Percentiles rank a stretch among this genome's conserved stretches.
Conservation (phyloP, 2,888 invertebrate genomes). For the Folsomia manolachei region DNA sequence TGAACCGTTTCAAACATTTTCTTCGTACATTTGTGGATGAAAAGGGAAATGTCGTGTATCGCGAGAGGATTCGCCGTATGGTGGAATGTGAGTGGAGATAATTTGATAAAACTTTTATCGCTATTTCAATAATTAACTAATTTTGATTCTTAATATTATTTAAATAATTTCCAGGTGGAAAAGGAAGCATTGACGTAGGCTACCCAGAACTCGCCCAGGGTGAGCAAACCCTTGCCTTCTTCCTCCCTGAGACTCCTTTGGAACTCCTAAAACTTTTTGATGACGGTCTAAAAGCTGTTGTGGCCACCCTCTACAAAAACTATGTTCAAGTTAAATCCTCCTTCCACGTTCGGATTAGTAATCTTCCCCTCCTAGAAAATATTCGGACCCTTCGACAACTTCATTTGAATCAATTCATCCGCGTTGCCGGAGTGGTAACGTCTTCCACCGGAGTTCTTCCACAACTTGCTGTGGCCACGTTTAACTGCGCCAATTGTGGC, state of each 20-base stretch:
- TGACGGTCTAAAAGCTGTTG: constrained; percentile 85
- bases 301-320: constrained; percentile 89
- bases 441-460: constrained; percentile 93
- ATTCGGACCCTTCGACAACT: constrained; percentile 76
- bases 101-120: constrained; percentile 36
- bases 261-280: constrained; percentile 97
- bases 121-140: not conserved
- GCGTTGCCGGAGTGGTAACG: constrained; percentile 91
- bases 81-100: constrained; percentile 69
- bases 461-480: constrained; percentile 91
- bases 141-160: not conserved
- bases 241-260: constrained; percentile 93
- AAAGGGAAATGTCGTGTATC: constrained; percentile 82
- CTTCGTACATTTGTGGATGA: constrained; percentile 83
- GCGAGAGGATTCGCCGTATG: constrained; percentile 90
- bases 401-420: constrained; percentile 77
- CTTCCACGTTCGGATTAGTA: constrained; percentile 91
- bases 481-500: constrained; percentile 94
- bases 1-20: constrained; percentile 87
- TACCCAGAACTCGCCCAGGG: constrained; percentile 85
- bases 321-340: constrained; percentile 91
- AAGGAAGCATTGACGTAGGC: constrained; percentile 83
- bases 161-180: constrained; percentile 1
- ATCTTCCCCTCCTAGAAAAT: constrained; percentile 93
- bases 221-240: constrained; percentile 92